Conservation (phyloP, 2,888 invertebrate species). For the Acleris laterana region DNA sequence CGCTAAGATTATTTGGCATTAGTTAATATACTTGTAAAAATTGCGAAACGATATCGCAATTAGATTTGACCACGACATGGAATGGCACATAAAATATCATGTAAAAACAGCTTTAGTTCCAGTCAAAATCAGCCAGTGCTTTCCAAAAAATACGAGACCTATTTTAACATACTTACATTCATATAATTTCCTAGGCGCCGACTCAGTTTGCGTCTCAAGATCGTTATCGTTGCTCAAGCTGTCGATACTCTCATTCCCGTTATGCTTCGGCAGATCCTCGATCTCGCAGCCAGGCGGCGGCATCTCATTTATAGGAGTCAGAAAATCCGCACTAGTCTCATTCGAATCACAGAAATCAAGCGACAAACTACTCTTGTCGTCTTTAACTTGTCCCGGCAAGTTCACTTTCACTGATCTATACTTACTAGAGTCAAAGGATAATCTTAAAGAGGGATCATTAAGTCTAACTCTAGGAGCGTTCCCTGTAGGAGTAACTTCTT, state of each 20-base stretch:
- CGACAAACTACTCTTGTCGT: conserved; percentile 75
- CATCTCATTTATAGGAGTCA: conserved; percentile 82
- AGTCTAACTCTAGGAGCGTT: conserved; percentile 63
- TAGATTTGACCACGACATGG: too few relatives aligned
- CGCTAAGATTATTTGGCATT: too few relatives aligned
- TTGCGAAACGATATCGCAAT: too few relatives aligned
- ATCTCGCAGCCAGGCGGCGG: conserved; percentile 78
- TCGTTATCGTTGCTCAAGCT: conserved; percentile 76
- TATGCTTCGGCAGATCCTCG: conserved; percentile 75
- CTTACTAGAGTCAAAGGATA: conserved; percentile 77
- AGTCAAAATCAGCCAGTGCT: too few relatives aligned
- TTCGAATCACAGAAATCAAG: conserved; percentile 79
- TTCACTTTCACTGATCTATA: conserved; percentile 68
- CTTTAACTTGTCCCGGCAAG: conserved; percentile 57
- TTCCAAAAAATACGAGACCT: too few relatives aligned
- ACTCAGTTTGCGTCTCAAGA: conserved; percentile 77
- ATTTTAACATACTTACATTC: conserved; percentile 53
- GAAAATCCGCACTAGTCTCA: conserved; percentile 79
- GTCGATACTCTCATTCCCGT: conserved; percentile 73
- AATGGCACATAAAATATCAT: too few relatives aligned
- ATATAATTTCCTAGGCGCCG: conserved; percentile 69
- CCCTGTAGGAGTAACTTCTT: conserved; percentile 76
- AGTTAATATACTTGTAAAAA: too few relatives aligned
- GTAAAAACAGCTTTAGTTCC: too few relatives aligned
- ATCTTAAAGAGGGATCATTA: conserved; percentile 70